Base-by-base conservation (phyloP, 2,797 vertebrate species). In the Neosilurus hyrtlii region DNA sequence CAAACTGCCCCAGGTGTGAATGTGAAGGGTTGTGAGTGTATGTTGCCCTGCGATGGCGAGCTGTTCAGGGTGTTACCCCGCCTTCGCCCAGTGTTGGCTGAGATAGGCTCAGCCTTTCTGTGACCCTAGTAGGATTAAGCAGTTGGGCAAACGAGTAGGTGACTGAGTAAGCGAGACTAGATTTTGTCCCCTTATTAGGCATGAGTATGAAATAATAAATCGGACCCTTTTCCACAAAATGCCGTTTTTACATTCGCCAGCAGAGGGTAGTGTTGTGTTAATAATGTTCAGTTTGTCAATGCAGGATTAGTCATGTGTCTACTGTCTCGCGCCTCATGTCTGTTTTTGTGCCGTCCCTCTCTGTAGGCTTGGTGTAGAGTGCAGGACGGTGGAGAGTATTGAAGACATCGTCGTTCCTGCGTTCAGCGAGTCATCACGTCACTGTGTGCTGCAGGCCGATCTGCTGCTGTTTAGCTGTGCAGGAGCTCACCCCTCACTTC, bases 381-480 rank as follows among this genome's bases (percentile, higher is more conserved):
- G 98, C 90, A 94, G 95, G 89, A 96, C 96, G 37, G 92, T 94
- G 84, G 98, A 99, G 91, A 95, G 95, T 5, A 94, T 94, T 2
- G 95, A 94, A 0, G 97, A 99, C 89, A 98, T 96, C 26, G 88
- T 98, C 86, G 96, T 96, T 65, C 98, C 98, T 5, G 97, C 97
- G 54, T 96, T 96, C 81, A 96, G 97, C 73, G 94, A 91, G 20
- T 88, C 90, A 2, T 95, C 90, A 72, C 96, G 91, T 82, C 97
- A 98, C 93, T 99, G 98, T 90, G 91, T 98, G 89, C 96, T 99
- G 90, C 98, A 99, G 92, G 94, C 95, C 0, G 98, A 99, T 93
- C 95, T 99, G 86, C 91, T 99, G 81, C 92, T 99, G 68, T 99
- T 99, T 95, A 99, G 98, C 94, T 99, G 98, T 35, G 98, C 98